Conservation (phyloP, 2,113 vertebrate genomes). For the Barbus barbus region DNA sequence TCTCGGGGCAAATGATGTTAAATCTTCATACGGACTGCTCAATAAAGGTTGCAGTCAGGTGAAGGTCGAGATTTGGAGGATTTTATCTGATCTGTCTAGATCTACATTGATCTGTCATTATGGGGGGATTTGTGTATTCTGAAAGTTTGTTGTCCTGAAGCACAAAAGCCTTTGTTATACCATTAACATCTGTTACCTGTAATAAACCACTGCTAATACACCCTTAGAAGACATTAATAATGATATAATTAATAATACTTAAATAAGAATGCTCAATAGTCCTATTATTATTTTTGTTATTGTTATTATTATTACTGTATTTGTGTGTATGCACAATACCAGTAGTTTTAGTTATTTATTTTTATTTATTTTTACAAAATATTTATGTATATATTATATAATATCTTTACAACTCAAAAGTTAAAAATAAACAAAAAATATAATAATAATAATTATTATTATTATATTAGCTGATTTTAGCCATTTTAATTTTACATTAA, state of each 20-base stretch:
- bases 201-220: not conserved
- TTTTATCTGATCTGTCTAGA: conserved; percentile 10
- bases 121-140: not conserved
- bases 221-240: not conserved
- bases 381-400: no score
- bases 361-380: no score
- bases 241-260: not conserved
- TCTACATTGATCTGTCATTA: conserved; percentile 2
- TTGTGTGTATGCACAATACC: no score
- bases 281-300: not conserved
- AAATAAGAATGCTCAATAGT: not conserved
- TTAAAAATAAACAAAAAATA: no score
- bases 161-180: conserved; percentile 11
- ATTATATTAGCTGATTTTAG: not conserved
- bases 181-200: not conserved
- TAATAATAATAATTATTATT: no score
- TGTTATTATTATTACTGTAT: no score
- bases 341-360: no score
- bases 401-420: no score
- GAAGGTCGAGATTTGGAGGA: conserved; percentile 61
- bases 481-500: not conserved
- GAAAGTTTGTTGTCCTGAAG: not conserved
- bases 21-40: not conserved
- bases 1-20: not conserved
- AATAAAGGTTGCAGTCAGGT: conserved; percentile 73